Evolutionary conservation across 2,113 vertebrate species (phyloP).

Genomic region (Sceloporus tristichus): DNA sequence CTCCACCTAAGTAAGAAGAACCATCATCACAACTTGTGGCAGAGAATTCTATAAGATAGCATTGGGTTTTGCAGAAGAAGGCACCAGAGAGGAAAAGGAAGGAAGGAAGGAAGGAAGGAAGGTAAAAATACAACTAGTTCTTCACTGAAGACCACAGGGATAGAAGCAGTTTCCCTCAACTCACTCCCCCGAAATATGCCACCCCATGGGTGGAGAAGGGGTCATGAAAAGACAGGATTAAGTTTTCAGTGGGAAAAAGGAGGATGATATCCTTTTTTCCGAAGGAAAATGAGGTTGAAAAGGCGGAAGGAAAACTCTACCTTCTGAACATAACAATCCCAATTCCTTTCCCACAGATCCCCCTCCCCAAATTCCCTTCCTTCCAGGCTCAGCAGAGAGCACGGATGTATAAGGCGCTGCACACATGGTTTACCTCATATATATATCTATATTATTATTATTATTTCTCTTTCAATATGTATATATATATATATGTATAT

Average conservation of each 20-base stretch:
- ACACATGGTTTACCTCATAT: background rate
- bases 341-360: background rate
- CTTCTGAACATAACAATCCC: background rate
- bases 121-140: background rate
- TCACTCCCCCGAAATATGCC: too few species aligned
- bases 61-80: background rate
- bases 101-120: background rate
- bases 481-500: constrained; percentile 20
- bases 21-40: background rate
- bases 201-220: too few species aligned
- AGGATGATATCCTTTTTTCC: too few species aligned
- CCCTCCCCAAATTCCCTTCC: background rate
- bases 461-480: background rate
- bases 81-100: background rate
- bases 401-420: constrained; percentile 11
- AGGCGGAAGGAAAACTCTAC: too few species aligned
- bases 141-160: background rate
- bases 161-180: background rate
- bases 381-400: background rate
- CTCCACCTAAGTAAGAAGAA: background rate
- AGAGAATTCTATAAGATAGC: background rate
- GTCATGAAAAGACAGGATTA: too few species aligned
- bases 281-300: too few species aligned
- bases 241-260: background rate
- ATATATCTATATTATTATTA: constrained; percentile 1